Evolutionary conservation across 2,888 invertebrate genomes (phyloP).

Genomic region (Drosophila pegasa): DNA sequence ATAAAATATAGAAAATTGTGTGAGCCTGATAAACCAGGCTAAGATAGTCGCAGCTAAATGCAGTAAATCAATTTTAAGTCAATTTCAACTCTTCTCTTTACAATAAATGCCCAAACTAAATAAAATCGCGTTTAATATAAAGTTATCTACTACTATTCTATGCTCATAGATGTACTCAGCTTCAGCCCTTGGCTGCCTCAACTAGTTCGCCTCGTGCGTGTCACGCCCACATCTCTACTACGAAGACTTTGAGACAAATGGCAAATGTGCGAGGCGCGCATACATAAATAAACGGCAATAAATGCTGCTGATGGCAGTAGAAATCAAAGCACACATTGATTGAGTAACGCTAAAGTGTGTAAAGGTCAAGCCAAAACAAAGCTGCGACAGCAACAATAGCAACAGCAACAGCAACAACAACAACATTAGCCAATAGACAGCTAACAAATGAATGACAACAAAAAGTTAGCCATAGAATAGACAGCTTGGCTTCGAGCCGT

Average conservation of each 20-base stretch:
- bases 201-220: slow-evolving; percentile 10
- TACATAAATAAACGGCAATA: slow-evolving; percentile 68
- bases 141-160: neutral
- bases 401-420: slow-evolving; percentile 4
- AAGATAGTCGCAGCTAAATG: no score
- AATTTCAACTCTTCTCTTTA: neutral
- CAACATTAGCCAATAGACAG: slow-evolving; percentile 7
- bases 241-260: slow-evolving; percentile 15
- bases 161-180: neutral
- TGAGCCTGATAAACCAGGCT: no score
- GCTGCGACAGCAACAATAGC: slow-evolving; percentile 22
- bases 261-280: slow-evolving; percentile 37
- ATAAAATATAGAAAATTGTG: neutral
- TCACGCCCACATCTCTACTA: slow-evolving; percentile 42
- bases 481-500: slow-evolving; percentile 44
- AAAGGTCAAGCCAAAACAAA: slow-evolving; percentile 66
- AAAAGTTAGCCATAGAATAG: slow-evolving; percentile 55
- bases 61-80: neutral
- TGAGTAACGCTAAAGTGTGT: slow-evolving; percentile 76
- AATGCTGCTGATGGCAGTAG: slow-evolving; percentile 64
- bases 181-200: neutral
- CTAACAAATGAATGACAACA: slow-evolving; percentile 26
- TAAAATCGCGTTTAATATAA: neutral
- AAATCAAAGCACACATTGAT: slow-evolving; percentile 64
- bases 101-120: neutral